Conservation (phyloP, 2,888 invertebrate species). For the Plebejus melissa region DNA sequence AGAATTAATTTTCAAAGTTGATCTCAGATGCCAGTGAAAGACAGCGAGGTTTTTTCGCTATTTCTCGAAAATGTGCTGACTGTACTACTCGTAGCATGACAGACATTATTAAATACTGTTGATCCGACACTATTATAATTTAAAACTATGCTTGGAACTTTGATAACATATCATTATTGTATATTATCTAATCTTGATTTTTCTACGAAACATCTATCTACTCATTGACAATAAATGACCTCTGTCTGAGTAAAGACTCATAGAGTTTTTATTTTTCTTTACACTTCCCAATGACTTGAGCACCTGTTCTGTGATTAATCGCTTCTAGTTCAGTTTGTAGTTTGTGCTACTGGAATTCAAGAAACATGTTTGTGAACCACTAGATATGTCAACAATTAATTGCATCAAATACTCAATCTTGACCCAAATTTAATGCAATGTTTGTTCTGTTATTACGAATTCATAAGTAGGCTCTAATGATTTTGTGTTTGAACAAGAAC, state of each 20-base stretch:
- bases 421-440: conserved; percentile 23
- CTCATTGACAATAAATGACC: neutral
- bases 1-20: too few species aligned
- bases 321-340: neutral
- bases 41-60: neutral
- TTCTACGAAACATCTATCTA: neutral
- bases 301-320: conserved; percentile 8
- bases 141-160: too few species aligned
- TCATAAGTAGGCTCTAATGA: conserved; percentile 16
- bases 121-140: neutral
- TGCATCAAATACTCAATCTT: neutral
- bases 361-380: neutral
- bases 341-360: neutral
- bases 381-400: neutral
- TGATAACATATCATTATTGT: too few species aligned
- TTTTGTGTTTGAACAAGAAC: neutral
- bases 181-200: neutral
- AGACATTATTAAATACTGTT: neutral
- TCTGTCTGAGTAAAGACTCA: neutral
- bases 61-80: neutral
- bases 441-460: conserved; percentile 14
- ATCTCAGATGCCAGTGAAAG: too few species aligned
- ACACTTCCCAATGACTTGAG: neutral
- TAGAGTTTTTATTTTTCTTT: neutral
- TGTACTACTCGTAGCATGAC: neutral